Base-by-base conservation (phyloP, 2,888 invertebrate genomes). In the Linhomoeus sp. region DNA sequence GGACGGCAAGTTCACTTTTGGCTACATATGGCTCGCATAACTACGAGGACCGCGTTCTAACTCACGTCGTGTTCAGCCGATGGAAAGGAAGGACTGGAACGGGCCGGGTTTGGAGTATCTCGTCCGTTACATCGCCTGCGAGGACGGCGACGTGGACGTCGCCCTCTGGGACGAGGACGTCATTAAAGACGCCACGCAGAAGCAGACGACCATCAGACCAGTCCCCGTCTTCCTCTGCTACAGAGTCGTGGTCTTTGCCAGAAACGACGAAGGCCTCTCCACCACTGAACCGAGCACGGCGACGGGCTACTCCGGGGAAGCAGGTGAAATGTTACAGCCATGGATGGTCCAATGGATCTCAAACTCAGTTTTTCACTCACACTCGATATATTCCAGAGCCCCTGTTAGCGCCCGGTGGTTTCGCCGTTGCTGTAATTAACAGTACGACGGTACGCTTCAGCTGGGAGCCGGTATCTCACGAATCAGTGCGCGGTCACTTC, bases 81-180 rank as follows among this genome's bases (percentile, higher is more conserved):
- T 97, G 88, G 80, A 87, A 0, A 79, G 84, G 67, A 83, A 88
- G 56, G 87, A 94, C 60, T 92, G 94, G 70, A 90, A 94, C 71
- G 94, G 81, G 0, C 85, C 85, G 1, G 78, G 79, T 40, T 92
- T 97, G 70, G 79, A 79, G 65, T 97, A 97, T 70, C 50, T 58
- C 33, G 53, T 63, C 33, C 53, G 57, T n/a, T 63, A 62, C 47
- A 54, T 57, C 43, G 41, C 37, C 23, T 23, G 33, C 35, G 41
- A 45, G 14, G 39, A 45, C 3, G 22, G 22, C 17, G 36, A 25
- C 15, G 7, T 12, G 7, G 29, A 29, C 29, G 12, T 12, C 29
- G 29, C 7, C 29, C 5, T 9, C 5, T 29, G 29, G 29, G 12
- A 9, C 5, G 29, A 29, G 29, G 29, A 29, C 29, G 29, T 29